Percentiles rank a stretch among this genome's conserved stretches.
These are phyloP conservation scores for Elysia crispata DNA, from an alignment of 2,888 invertebrate species.

Conservation along the genomic window DNA sequence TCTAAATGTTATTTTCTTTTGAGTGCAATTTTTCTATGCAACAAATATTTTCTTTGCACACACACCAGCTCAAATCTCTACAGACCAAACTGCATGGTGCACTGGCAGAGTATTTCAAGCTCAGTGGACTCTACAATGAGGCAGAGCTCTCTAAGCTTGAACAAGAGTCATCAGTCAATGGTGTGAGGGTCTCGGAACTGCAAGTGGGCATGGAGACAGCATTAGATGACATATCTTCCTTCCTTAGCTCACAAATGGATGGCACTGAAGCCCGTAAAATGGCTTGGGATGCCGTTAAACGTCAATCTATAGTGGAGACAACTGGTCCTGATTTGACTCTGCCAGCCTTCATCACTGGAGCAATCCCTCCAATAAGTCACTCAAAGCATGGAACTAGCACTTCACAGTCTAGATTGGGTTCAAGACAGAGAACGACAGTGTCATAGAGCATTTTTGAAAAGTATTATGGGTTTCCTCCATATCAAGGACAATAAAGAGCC, in stretches of 20 bases:
- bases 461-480: too few relatives aligned
- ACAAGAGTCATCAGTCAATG: constrained; percentile 64
- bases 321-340: not conserved
- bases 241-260: constrained; percentile 70
- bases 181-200: constrained; percentile 60
- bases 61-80: constrained; percentile 67
- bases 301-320: constrained; percentile 41
- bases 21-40: too few relatives aligned
- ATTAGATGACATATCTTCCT: constrained; percentile 68
- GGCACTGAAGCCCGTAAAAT: constrained; percentile 60
- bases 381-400: too few relatives aligned
- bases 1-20: too few relatives aligned
- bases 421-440: too few relatives aligned
- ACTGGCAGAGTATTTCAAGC: constrained; percentile 72
- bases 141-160: constrained; percentile 69
- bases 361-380: too few relatives aligned
- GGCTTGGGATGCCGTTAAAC: constrained; percentile 57
- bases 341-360: not conserved
- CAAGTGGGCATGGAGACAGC: constrained; percentile 70
- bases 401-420: too few relatives aligned
- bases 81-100: constrained; percentile 72
- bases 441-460: too few relatives aligned
- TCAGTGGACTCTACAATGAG: constrained; percentile 71
- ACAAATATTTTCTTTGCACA: not conserved
- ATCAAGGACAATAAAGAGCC: too few relatives aligned